Evolutionary conservation across 1,140 invertebrate species (phyloP).

Genomic region (Drosophila pseudoananassae): DNA sequence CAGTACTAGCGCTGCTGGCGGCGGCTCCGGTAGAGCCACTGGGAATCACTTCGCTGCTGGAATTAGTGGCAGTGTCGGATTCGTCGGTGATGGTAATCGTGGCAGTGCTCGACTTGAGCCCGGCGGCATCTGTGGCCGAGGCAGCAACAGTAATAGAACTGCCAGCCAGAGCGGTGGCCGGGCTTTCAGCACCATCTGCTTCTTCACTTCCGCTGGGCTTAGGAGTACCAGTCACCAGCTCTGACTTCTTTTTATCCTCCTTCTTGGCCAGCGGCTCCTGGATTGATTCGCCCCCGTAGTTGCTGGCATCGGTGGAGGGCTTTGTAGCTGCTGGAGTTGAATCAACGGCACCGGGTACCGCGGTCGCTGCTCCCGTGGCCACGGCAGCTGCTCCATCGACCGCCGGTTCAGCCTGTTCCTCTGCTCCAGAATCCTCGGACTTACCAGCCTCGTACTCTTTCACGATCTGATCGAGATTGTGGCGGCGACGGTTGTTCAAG

Average conservation of each 20-base stretch:
- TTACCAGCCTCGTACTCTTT: slow-evolving; percentile 91
- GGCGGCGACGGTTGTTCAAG: slow-evolving; percentile 95
- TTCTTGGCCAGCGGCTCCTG: slow-evolving; percentile 43
- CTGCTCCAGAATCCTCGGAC: slow-evolving; percentile 38
- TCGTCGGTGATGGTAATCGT: slow-evolving; percentile 74
- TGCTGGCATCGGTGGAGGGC: slow-evolving; percentile 15
- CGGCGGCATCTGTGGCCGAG: background rate
- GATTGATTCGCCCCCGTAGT: slow-evolving; percentile 9
- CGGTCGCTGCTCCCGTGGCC: background rate
- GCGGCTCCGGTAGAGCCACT: slow-evolving; percentile 9
- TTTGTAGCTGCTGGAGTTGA: slow-evolving; percentile 5
- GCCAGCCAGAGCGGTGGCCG: background rate
- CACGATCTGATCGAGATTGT: slow-evolving; percentile 95
- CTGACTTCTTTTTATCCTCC: slow-evolving; percentile 53
- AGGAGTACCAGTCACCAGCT: background rate
- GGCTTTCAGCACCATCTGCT: background rate
- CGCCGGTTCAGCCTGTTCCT: slow-evolving; percentile 33
- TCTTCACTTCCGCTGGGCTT: slow-evolving; percentile 12
- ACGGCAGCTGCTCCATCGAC: slow-evolving; percentile 13
- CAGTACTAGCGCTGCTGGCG: slow-evolving; percentile 13
- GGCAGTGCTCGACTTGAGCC: slow-evolving; percentile 21
- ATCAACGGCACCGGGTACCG: background rate
- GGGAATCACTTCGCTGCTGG: slow-evolving; percentile 51
- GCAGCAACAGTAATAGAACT: slow-evolving; percentile 1
- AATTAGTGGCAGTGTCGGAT: slow-evolving; percentile 64